These are phyloP conservation scores for Tetranychus urticae DNA, from an alignment of 1,140 invertebrate genomes.

Conservation along the genomic window DNA sequence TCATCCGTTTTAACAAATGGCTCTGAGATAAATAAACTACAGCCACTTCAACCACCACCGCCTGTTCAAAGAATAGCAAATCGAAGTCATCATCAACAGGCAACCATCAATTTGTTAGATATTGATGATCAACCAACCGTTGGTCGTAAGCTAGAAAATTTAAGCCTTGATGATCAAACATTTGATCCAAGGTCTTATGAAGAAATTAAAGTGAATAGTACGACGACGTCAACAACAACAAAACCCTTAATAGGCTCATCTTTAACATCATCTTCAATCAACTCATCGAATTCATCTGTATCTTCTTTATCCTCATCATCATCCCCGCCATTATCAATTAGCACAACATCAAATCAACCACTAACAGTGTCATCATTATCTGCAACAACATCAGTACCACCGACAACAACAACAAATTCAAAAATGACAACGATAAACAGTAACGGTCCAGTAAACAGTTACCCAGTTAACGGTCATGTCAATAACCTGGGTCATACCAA, in stretches of 20 bases:
- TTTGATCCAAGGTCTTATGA: conserved; percentile 51
- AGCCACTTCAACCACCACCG: conserved; percentile 16
- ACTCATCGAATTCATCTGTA: not conserved
- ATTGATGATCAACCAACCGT: conserved; percentile 27
- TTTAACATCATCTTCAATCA: not conserved
- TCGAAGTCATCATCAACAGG: conserved; percentile 10
- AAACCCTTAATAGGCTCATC: not conserved
- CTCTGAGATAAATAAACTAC: not conserved
- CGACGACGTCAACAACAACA: not conserved
- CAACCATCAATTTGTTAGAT: conserved; percentile 10
- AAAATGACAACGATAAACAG: not conserved
- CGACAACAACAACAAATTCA: not conserved
- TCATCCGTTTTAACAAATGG: not conserved
- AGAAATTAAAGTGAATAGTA: conserved; percentile 13
- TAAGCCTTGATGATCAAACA: conserved; percentile 45
- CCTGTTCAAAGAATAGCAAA: not conserved
- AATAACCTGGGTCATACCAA: not conserved
- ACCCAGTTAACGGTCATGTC: no score
- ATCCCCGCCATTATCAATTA: not conserved
- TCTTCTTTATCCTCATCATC: not conserved
- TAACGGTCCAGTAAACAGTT: not conserved
- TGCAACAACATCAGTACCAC: not conserved
- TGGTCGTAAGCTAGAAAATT: conserved; percentile 51
- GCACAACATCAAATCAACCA: not conserved
- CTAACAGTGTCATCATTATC: not conserved